These are phyloP conservation scores for Odontesthes bonariensis DNA, from an alignment of 2,113 vertebrate species.

Conservation along the genomic window DNA sequence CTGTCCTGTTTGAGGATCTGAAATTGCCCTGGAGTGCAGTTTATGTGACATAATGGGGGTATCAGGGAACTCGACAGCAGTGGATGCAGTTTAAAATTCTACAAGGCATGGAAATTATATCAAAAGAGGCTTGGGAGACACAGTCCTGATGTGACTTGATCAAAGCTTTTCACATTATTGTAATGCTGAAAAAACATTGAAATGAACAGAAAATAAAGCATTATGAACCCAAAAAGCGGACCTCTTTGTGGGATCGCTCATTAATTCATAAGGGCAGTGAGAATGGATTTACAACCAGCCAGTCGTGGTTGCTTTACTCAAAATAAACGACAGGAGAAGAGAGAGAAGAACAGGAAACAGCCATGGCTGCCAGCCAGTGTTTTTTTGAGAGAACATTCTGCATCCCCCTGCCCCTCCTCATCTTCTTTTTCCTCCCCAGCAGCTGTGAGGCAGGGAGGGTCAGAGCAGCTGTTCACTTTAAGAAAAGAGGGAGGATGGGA, in stretches of 20 bases:
- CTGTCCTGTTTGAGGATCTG: slow-evolving; percentile 37
- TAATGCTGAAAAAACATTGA: no score
- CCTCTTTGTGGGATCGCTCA: not conserved
- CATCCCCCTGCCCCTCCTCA: not conserved
- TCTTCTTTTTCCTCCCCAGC: slow-evolving; percentile 33
- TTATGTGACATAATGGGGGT: not conserved
- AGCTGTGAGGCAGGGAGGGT: slow-evolving; percentile 69
- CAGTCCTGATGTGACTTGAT: no score
- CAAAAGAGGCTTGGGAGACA: slow-evolving; percentile 6
- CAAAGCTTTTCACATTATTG: no score
- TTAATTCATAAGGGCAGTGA: not conserved
- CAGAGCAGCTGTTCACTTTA: slow-evolving; percentile 67
- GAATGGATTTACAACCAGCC: not conserved
- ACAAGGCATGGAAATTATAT: not conserved
- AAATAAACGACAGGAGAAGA: slow-evolving; percentile 41
- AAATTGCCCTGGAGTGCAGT: slow-evolving; percentile 35
- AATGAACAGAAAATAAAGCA: not conserved
- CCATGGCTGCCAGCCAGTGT: slow-evolving; percentile 37
- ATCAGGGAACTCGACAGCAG: no score
- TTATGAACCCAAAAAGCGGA: not conserved
- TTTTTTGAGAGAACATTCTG: slow-evolving; percentile 47
- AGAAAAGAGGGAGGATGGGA: slow-evolving; percentile 67
- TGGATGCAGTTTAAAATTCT: slow-evolving; percentile 5
- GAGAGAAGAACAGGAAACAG: slow-evolving; percentile 48
- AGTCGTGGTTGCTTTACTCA: slow-evolving; percentile 15